Percentiles rank a stretch among this genome's conserved stretches.
Conservation (phyloP, 2,797 vertebrate species). For the Nothura maculosa region DNA sequence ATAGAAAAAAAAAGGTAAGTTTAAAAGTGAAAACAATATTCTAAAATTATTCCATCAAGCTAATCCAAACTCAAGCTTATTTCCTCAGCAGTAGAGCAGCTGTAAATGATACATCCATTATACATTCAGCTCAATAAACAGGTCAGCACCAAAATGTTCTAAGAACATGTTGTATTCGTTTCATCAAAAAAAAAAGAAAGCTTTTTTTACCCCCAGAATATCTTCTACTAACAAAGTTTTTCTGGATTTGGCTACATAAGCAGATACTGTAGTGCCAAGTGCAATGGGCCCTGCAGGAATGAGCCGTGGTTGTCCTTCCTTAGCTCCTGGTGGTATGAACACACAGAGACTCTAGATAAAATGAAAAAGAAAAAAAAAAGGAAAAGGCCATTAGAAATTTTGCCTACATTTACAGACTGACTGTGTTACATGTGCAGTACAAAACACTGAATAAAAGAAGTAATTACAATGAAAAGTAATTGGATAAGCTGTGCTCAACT, state of each 20-base stretch:
- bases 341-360: slow-evolving; percentile 92
- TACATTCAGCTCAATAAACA: neutral
- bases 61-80: neutral
- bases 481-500: neutral
- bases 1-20: neutral
- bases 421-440: neutral
- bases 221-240: slow-evolving; percentile 95
- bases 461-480: neutral
- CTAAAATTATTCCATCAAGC: neutral
- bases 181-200: neutral
- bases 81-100: neutral
- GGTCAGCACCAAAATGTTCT: neutral
- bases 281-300: slow-evolving; percentile 92
- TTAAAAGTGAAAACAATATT: neutral
- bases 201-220: slow-evolving; percentile 90
- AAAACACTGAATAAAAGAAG: neutral
- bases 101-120: neutral
- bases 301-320: slow-evolving; percentile 91
- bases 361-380: neutral
- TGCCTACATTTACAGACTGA: neutral
- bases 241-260: slow-evolving; percentile 96
- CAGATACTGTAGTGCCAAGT: slow-evolving; percentile 94
- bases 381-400: slow-evolving; percentile 18
- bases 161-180: neutral
- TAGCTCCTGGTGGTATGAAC: slow-evolving; percentile 93